These are phyloP conservation scores for Hippocampus comes DNA, from an alignment of 2,113 vertebrate genomes.

Conservation along the genomic window DNA sequence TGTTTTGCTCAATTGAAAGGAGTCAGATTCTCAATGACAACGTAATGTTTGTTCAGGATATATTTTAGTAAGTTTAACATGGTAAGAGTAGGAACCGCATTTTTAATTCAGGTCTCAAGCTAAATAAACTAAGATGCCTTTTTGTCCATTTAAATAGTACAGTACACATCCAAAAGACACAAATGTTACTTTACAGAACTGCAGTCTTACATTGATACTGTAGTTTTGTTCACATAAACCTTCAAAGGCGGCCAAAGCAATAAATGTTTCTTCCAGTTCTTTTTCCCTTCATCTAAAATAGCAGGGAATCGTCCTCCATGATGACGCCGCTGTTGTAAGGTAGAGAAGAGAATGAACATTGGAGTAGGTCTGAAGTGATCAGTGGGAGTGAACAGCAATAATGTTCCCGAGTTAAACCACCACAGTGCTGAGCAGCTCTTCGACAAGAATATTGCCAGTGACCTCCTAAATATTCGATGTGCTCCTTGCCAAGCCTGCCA, in stretches of 20 bases:
- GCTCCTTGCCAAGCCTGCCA: background rate
- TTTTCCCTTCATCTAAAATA: background rate
- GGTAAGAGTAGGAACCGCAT: background rate
- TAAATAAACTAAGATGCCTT: background rate
- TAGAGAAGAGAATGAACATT: background rate
- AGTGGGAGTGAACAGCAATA: conserved; percentile 7
- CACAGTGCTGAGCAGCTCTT: conserved; percentile 5
- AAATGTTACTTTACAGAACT: background rate
- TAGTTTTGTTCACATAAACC: background rate
- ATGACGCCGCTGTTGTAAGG: background rate
- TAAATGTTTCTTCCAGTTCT: background rate
- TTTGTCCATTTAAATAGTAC: background rate
- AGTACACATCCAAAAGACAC: background rate
- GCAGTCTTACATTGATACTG: background rate
- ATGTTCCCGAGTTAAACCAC: background rate
- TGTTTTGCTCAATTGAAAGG: background rate
- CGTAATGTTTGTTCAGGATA: background rate
- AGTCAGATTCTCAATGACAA: background rate
- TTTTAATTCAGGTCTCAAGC: background rate
- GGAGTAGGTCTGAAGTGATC: background rate
- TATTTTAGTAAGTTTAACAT: background rate
- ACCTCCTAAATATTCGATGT: conserved; percentile 4
- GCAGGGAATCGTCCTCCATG: background rate
- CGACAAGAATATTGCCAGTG: background rate
- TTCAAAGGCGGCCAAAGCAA: background rate